phyloP scores from a whole-genome alignment of 2,888 invertebrate genomes.

The Drosophila eohydei region DNA sequence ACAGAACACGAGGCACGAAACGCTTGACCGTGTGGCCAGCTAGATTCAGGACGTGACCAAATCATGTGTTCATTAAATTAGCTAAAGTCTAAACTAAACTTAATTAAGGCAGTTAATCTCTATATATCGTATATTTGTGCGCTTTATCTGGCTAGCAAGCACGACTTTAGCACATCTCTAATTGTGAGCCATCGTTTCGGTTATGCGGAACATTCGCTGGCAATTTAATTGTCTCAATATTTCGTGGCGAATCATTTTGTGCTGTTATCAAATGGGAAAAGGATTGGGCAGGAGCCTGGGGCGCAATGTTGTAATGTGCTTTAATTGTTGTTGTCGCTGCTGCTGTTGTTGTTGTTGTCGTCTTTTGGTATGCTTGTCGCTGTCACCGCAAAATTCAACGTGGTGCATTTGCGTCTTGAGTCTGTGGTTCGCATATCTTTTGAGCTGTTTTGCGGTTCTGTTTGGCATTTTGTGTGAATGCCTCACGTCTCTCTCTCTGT shows the following conservation, averaged over 20 bases:
- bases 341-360: neutral
- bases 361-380: slow-evolving; percentile 47
- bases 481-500: neutral
- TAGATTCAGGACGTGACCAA: neutral
- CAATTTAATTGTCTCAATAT: slow-evolving; percentile 65
- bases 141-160: too few relatives aligned
- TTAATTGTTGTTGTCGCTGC: slow-evolving; percentile 4
- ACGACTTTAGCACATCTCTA: slow-evolving; percentile 7
- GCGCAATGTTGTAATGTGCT: neutral
- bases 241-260: slow-evolving; percentile 27
- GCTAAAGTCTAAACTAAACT: too few relatives aligned
- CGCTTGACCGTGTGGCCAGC: too few relatives aligned
- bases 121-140: neutral
- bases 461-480: neutral
- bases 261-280: slow-evolving; percentile 6
- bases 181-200: neutral
- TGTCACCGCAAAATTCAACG: slow-evolving; percentile 47
- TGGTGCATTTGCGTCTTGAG: slow-evolving; percentile 32
- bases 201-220: slow-evolving; percentile 27
- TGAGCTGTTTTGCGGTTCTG: slow-evolving; percentile 46
- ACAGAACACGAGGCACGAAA: neutral
- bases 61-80: too few relatives aligned
- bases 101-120: too few relatives aligned
- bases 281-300: neutral
- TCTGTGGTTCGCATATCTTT: slow-evolving; percentile 44